These are phyloP conservation scores for Drosophila emarginata DNA, from an alignment of 2,888 invertebrate genomes.

Conservation along the genomic window DNA sequence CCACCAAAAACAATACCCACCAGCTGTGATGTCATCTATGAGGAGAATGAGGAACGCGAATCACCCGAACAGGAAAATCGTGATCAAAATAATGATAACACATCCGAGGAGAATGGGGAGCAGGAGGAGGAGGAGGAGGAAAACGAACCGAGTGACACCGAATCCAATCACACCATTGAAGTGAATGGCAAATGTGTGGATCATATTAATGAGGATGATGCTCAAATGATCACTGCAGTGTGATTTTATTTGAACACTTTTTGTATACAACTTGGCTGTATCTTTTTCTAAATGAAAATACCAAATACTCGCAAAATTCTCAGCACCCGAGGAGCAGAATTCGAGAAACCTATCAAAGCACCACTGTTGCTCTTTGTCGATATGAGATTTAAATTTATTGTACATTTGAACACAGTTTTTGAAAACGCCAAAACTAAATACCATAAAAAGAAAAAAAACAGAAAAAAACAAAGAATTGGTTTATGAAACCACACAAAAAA, in stretches of 20 bases:
- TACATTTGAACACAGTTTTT: neutral
- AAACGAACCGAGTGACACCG: conserved; percentile 60
- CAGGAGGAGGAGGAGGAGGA: conserved; percentile 49
- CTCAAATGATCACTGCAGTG: conserved; percentile 77
- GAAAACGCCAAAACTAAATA: too few relatives aligned
- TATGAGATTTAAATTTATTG: neutral
- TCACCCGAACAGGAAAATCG: conserved; percentile 60
- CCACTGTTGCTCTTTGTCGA: conserved; percentile 21
- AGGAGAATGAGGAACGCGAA: conserved; percentile 81
- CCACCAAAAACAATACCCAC: conserved; percentile 81
- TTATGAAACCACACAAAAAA: conserved; percentile 53
- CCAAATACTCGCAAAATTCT: conserved; percentile 28
- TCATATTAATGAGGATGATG: conserved; percentile 70
- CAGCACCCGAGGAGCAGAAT: conserved; percentile 20
- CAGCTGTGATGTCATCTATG: conserved; percentile 83
- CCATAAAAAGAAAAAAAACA: conserved; percentile 52
- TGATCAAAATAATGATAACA: conserved; percentile 29
- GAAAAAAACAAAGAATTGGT: conserved; percentile 57
- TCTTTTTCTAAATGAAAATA: conserved; percentile 29
- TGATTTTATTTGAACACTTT: conserved; percentile 36
- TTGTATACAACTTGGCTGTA: conserved; percentile 22
- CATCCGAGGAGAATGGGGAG: conserved; percentile 32
- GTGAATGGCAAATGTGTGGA: conserved; percentile 61
- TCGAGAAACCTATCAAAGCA: conserved; percentile 2
- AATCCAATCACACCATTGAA: conserved; percentile 65